These are phyloP conservation scores for Chascanopsetta lugubris DNA, from an alignment of 2,113 vertebrate species.

Conservation along the genomic window DNA sequence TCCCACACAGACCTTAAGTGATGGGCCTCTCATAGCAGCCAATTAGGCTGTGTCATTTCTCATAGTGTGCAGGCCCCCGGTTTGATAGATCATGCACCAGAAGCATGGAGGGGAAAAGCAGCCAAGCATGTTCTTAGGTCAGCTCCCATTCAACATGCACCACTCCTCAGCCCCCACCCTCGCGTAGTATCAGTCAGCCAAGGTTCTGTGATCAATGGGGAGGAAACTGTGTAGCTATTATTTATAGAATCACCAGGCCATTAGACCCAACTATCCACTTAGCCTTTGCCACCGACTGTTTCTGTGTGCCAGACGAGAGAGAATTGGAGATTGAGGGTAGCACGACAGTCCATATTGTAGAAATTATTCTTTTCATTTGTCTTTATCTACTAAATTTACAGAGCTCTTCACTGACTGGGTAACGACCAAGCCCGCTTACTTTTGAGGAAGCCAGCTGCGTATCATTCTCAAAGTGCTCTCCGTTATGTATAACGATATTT, in stretches of 20 bases:
- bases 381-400: constrained; percentile 51
- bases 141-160: constrained; percentile 58
- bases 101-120: constrained; percentile 60
- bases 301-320: constrained; percentile 68
- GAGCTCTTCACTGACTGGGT: constrained; percentile 8
- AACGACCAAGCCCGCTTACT: constrained; percentile 11
- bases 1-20: constrained; percentile 54
- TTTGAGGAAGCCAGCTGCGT: constrained; percentile 4
- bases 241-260: constrained; percentile 77
- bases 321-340: constrained; percentile 63
- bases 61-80: constrained; percentile 40
- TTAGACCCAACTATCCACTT: constrained; percentile 78
- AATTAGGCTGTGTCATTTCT: constrained; percentile 78
- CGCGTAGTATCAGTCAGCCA: constrained; percentile 48
- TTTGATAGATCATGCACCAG: constrained; percentile 76
- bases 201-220: constrained; percentile 76
- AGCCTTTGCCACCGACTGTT: constrained; percentile 75
- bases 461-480: constrained; percentile 9
- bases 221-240: constrained; percentile 76
- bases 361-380: constrained; percentile 64
- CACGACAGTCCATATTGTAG: constrained; percentile 49
- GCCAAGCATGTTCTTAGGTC: constrained; percentile 69
- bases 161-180: constrained; percentile 3
- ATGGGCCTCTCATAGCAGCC: constrained; percentile 76
- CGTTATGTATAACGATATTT: constrained; percentile 20